phyloP scores from a whole-genome alignment of 2,113 vertebrate species.

The Varanus salvator region DNA sequence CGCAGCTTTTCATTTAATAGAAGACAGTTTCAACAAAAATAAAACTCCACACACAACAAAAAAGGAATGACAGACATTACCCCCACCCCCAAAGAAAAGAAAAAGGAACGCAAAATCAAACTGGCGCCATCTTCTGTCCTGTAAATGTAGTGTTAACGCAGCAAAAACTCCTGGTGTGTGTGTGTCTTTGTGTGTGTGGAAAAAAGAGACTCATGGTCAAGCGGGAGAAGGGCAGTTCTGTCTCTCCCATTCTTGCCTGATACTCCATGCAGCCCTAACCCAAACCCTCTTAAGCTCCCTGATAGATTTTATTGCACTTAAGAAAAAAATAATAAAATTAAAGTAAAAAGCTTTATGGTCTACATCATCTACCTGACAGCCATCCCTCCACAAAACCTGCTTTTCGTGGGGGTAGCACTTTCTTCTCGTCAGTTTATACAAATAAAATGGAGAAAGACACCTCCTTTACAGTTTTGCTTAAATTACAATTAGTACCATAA shows the following conservation, averaged over 20 bases:
- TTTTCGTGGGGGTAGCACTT: not conserved
- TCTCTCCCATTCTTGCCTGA: not conserved
- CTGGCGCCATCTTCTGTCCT: not conserved
- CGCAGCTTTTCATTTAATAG: conserved; percentile 73
- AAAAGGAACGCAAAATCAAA: not conserved
- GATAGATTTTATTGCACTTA: conserved; percentile 79
- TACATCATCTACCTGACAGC: not conserved
- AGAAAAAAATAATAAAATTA: conserved; percentile 47
- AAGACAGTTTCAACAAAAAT: conserved; percentile 71
- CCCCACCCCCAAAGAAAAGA: too few relatives aligned
- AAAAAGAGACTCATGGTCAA: not conserved
- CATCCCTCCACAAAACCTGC: too few relatives aligned
- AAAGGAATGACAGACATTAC: conserved; percentile 34
- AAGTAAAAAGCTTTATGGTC: conserved; percentile 53
- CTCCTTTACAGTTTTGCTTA: not conserved
- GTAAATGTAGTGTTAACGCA: conserved; percentile 18
- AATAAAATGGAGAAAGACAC: not conserved
- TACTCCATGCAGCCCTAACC: conserved; percentile 16
- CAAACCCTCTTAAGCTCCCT: conserved; percentile 64
- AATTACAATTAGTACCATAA: conserved; percentile 1
- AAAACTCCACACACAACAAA: conserved; percentile 26
- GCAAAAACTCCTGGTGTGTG: not conserved
- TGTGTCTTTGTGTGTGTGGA: not conserved
- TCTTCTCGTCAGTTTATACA: not conserved
- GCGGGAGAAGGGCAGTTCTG: not conserved